These are phyloP conservation scores for Drosophila sordidula DNA, from an alignment of 2,888 invertebrate genomes.

Conservation along the genomic window DNA sequence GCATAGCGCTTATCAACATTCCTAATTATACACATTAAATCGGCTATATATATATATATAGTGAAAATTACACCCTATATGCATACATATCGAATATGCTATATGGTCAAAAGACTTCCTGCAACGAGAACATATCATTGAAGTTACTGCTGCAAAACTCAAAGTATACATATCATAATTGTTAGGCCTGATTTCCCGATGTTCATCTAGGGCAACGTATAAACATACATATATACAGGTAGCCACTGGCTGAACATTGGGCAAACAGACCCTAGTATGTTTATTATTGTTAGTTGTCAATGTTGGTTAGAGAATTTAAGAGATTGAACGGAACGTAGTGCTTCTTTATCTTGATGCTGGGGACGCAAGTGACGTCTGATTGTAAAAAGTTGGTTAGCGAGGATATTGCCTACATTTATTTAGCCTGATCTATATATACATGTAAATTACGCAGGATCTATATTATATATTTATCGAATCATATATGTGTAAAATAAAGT, in stretches of 20 bases:
- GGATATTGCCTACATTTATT: constrained; percentile 14
- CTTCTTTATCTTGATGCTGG: constrained; percentile 37
- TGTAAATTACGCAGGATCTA: constrained; percentile 48
- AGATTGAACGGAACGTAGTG: constrained; percentile 36
- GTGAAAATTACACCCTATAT: constrained; percentile 5
- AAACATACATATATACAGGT: background rate
- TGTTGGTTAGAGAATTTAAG: constrained; percentile 6
- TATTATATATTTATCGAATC: constrained; percentile 60
- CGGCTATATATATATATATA: constrained; percentile 17
- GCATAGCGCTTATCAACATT: constrained; percentile 59
- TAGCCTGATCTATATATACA: constrained; percentile 31
- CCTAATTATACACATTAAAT: constrained; percentile 58
- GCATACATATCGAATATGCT: constrained; percentile 41
- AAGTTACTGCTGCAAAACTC: constrained; percentile 73
- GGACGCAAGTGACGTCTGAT: constrained; percentile 43
- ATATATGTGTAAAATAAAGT: constrained; percentile 69
- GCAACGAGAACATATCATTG: constrained; percentile 85
- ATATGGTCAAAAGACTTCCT: constrained; percentile 80
- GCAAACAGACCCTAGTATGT: constrained; percentile 22
- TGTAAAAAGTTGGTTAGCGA: constrained; percentile 62
- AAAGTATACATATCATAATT: constrained; percentile 48
- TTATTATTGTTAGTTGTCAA: constrained; percentile 47
- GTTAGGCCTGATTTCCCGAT: constrained; percentile 30
- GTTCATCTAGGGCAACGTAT: background rate
- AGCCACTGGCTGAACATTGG: background rate